Evolutionary conservation across 92 coral and sea anemone genomes (phyloP), one percentile per base, ranked within the genome.

Genomic region (Desmophyllum pertusum): DNA sequence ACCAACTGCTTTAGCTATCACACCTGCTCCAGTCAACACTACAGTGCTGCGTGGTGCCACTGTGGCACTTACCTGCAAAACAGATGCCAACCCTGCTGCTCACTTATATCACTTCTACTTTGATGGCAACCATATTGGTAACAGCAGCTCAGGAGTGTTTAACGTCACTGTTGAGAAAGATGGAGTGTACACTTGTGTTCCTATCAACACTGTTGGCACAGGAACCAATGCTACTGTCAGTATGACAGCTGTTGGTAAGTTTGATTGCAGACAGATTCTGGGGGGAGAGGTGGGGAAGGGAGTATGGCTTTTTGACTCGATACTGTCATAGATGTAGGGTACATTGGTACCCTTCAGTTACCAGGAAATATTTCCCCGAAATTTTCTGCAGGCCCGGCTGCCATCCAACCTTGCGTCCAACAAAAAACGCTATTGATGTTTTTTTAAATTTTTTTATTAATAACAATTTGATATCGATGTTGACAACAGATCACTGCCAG

Each of bases 51-150:
- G 45, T 36, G 64, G 29, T 25, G 23, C 38, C 17, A 52, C 64
- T 3, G 31, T 88, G 52, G 43, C 63, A 17, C 78, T 88, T 1
- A 66, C 27, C 61, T 88, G 91, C 43, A 52, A 70, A 4, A 69
- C 84, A n/a, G 76, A 77, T 41, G 78, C 88, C 68, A 75, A 88
- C 68, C 91, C 91, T 52, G 65, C 75, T 42, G 84, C 77, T 13
- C 72, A 78, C 64, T 67, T 67, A 43, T 84, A 83, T 72, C 67
- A 63, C 33, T 84, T 78, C 31, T 79, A 83, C 81, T 46, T 75
- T 25, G 78, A 84, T 63, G 92, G 71, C 30, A 23, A 35, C 31
- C 41, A 70, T 3, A 45, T 77, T 30, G 64, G 75, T 33, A 61
- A 70, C 50, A 83, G 80, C 50, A 45, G 74, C 31, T 45, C 85